Evolutionary conservation across 2,888 invertebrate genomes (phyloP), one percentile per base, ranked within the genome.

Genomic region (Cyaniris semiargus): DNA sequence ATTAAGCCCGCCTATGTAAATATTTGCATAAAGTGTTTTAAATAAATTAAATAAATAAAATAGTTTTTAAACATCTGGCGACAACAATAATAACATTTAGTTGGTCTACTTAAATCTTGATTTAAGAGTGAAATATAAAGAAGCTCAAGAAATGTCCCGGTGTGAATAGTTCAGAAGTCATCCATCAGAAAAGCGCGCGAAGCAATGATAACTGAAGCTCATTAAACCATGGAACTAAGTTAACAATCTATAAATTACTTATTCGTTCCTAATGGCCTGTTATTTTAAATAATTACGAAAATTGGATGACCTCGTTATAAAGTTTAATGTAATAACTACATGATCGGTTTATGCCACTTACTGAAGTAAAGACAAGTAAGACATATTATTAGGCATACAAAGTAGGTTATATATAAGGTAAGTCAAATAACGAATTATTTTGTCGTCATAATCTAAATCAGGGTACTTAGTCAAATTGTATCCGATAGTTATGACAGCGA

Each of bases 261-360:
- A 31, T 66, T 66, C 6, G 27, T 27, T 31, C 13, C 1, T 31
- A 66, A 66, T 27, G 27, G 18, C 15, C 27, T 27, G 27, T 31
- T 66, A 27, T 66, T 31, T 66, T 27, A 66, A 66, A 27, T 66
- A 66, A 31, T 66, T 18, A 66, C 5, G 18, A 66, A 66, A 66
- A 66, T 66, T 66, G 27, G 27, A 21, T 18, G 31, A 31, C 66
- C 66, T 66, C 27, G 6, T 66, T 66, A 66, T 66, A 31, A 66
- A 66, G 66, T 66, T 66, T 27, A 27, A 18, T 60, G 4, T 60
- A 60, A 23, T 60, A 66, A 66, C 27, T 66, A 66, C 15, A 66
- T 27, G 66, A 66, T 31, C 66, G 66, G 27, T 27, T 21, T 15
- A 66, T 31, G 15, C 7, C 27, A 66, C 66, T 66, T 66, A 66